Base-by-base conservation (phyloP, 2,888 invertebrate genomes). In the Teleiodes luculella region DNA sequence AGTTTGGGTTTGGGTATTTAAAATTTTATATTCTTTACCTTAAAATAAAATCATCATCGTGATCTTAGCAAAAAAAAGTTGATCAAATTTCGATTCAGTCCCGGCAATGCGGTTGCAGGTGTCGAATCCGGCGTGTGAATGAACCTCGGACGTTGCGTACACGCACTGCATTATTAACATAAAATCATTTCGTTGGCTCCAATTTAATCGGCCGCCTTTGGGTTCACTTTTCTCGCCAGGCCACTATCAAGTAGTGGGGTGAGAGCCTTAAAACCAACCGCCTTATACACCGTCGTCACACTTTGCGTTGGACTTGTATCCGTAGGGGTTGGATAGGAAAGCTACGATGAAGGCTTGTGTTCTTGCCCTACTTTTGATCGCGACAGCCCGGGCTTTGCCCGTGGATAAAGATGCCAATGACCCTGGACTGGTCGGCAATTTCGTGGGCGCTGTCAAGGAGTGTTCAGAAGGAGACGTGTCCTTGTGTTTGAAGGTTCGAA, bases 401-500 rank as follows among this genome's bases (percentile, higher is more conserved):
- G 80, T 86, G 31, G 89, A 91, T 55, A 92, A 92, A 63, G 90
- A 92, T 45, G 90, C 89, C n/a, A 86, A 83, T 61, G 87, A 86
- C 57, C 76, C 81, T 11, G 78, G 81, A 53, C 62, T 86, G 30
- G 76, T 83, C 24, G 79, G 76, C 2, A 80, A 80, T 64, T 92
- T 94, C 37, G 78, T 94, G 57, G 91, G 91, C 64, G 93, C 93
- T 64, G 91, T 95, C 64, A 92, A 94, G 80, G 93, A 93, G 69
- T 95, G 95, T 74, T 92, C 93, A 53, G 92, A 93, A 58, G 92
- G 91, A 68, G 93, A 94, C 66, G 88, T 94, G 68, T 88, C 92
- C 59, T 80, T 94, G 79, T 95, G 95, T 75, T 82, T 95, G 63
- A 95, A 95, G 92, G 95, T 95, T n/a, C 65, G 62, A 63, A 41